Conservation (phyloP, 2,888 invertebrate genomes). For the Drosophila mimica region DNA sequence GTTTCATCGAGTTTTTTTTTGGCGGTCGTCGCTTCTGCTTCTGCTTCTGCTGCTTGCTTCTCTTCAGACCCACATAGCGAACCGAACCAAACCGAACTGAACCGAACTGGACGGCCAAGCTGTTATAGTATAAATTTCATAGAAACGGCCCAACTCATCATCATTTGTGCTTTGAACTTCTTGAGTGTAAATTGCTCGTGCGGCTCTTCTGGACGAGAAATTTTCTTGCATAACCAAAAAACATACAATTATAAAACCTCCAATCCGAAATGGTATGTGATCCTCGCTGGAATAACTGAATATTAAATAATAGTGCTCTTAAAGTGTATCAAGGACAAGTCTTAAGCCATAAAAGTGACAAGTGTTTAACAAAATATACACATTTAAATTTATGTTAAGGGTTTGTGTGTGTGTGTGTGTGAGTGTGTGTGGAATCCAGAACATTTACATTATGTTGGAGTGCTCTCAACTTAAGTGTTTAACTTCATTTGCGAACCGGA, state of each 20-base stretch:
- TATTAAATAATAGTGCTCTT: slow-evolving; percentile 5
- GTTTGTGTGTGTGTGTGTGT: not conserved
- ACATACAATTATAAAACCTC: slow-evolving; percentile 1
- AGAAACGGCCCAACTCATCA: slow-evolving; percentile 82
- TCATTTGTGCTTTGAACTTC: slow-evolving; percentile 85
- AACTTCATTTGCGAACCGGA: slow-evolving; percentile 63
- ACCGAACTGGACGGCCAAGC: slow-evolving; percentile 57
- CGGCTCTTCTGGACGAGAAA: slow-evolving; percentile 71
- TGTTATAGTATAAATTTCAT: slow-evolving; percentile 84
- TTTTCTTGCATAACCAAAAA: slow-evolving; percentile 53
- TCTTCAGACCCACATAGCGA: slow-evolving; percentile 69
- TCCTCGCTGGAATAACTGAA: slow-evolving; percentile 38
- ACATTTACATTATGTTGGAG: slow-evolving; percentile 36
- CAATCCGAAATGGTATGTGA: slow-evolving; percentile 60
- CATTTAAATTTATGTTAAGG: not conserved
- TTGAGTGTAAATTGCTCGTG: slow-evolving; percentile 79
- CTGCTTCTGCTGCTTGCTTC: slow-evolving; percentile 56
- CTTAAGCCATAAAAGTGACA: slow-evolving; percentile 5
- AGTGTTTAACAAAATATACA: slow-evolving; percentile 13
- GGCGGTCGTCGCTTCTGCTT: slow-evolving; percentile 64
- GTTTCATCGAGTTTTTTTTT: slow-evolving; percentile 73
- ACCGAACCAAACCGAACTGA: slow-evolving; percentile 63
- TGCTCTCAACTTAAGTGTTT: slow-evolving; percentile 62
- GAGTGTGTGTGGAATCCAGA: slow-evolving; percentile 10
- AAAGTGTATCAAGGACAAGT: slow-evolving; percentile 33